A percentile compares a stretch with the other conserved stretches of the same genome.
Conservation (phyloP, 2,888 invertebrate genomes). For the Atethmia centrago region DNA sequence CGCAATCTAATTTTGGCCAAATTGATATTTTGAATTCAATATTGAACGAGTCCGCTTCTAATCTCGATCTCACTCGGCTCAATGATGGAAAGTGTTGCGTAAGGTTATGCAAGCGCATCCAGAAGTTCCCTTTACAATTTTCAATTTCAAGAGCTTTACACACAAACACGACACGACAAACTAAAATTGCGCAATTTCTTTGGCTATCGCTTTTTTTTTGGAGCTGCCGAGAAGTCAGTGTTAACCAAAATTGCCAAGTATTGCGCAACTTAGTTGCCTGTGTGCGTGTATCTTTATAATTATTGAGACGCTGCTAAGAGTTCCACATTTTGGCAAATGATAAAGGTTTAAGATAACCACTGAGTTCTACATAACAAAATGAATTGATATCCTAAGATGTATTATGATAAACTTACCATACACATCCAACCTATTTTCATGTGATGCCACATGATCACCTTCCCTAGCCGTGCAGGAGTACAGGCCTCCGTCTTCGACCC, state of each 20-base stretch:
- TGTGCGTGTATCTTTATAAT: not conserved
- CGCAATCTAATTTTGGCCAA: not conserved
- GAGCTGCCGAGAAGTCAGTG: not conserved
- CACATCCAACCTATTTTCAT: constrained; percentile 88
- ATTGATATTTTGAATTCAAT: not conserved
- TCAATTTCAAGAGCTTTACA: too few species aligned
- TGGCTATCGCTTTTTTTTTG: too few species aligned
- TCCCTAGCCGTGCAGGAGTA: constrained; percentile 91
- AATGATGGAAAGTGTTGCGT: not conserved
- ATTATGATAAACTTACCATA: constrained; percentile 82
- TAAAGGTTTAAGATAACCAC: not conserved
- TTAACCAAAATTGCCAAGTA: not conserved
- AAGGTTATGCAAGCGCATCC: not conserved
- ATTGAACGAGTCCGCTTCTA: not conserved
- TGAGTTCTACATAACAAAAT: too few species aligned
- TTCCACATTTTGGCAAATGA: not conserved
- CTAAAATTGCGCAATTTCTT: not conserved
- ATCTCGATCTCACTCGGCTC: not conserved
- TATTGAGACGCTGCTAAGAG: not conserved
- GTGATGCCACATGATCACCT: constrained; percentile 80
- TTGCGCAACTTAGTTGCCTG: too few species aligned
- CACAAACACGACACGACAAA: not conserved
- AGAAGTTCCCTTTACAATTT: not conserved
- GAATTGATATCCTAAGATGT: not conserved
- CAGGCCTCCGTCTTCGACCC: constrained; percentile 91